Evolutionary conservation across 2,888 invertebrate species (phyloP), one percentile per base, ranked within the genome.

Genomic region (Clostera curtula): DNA sequence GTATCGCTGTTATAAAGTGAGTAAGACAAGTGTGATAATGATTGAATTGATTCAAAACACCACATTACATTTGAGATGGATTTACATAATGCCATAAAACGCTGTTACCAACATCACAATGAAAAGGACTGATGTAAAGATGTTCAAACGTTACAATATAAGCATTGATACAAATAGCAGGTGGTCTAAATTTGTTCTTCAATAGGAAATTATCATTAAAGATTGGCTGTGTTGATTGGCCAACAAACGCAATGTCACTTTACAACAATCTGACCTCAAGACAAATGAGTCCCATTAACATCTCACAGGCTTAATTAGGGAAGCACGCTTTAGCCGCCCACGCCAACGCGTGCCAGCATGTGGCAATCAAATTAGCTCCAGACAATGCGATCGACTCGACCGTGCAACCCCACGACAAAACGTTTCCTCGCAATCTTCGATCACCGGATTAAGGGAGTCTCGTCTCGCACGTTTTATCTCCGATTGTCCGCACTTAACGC

Each of bases 401-500:
- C 74, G 69, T 56, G 60, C 71, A 74, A 79, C 83, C 82, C 82
- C 68, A 79, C 79, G 79, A 80, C 83, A 80, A 82, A 83, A 76
- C 80, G 80, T 74, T 83, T 83, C 73, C 77, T 75, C 72, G 79
- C 82, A 83, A 83, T 83, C 82, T 82, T 76, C 79, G 83, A 83
- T 82, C 83, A 74, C 77, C 70, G 77, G 82, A 82, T 83, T 82
- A 82, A 82, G 82, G 83, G 83, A 72, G 72, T 69, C 71, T 67
- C 75, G 75, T 76, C 75, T 79, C 76, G 77, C 76, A 79, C 80
- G 76, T 79, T 80, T 83, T 83, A 83, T 83, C 83, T 82, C 65
- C 83, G 80, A 82, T 83, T 83, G 83, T 82, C 70, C 79, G 75
- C 83, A 82, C 82, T 83, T 80, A 79, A 80, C 80, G 79, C 79